Conservation (phyloP, 2,888 invertebrate species). For the Hedya salicella region DNA sequence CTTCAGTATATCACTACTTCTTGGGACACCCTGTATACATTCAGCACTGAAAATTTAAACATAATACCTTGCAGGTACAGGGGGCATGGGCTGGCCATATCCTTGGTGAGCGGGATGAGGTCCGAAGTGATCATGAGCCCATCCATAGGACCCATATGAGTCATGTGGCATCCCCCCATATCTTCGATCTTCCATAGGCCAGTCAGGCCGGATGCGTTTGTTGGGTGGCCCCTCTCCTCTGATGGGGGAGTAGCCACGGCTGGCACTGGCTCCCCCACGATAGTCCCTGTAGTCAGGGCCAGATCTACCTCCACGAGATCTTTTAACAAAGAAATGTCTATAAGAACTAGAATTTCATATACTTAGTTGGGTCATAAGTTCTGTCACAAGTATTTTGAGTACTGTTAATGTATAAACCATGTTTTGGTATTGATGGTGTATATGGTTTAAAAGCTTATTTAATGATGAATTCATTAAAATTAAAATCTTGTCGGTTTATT, state of each 20-base stretch:
- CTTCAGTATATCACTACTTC: no score
- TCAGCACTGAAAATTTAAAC: not conserved
- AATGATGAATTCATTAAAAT: no score
- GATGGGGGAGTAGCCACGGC: slow-evolving; percentile 90
- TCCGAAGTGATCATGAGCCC: slow-evolving; percentile 82
- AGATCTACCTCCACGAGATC: slow-evolving; percentile 87
- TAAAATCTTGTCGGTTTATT: no score
- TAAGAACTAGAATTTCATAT: not conserved
- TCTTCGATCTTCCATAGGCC: slow-evolving; percentile 85
- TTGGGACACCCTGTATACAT: no score
- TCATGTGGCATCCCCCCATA: slow-evolving; percentile 83
- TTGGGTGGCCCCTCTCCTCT: slow-evolving; percentile 91
- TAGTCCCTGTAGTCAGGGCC: slow-evolving; percentile 92
- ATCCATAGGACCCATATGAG: slow-evolving; percentile 83
- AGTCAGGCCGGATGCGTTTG: slow-evolving; percentile 90
- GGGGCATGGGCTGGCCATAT: slow-evolving; percentile 85
- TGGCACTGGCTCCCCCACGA: slow-evolving; percentile 88
- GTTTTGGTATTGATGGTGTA: no score
- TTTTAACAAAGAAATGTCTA: slow-evolving; percentile 51
- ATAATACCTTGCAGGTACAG: slow-evolving; percentile 76
- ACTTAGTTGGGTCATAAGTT: no score
- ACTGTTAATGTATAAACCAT: not conserved
- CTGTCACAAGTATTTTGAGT: no score
- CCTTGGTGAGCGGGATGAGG: slow-evolving; percentile 86
- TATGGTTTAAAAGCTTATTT: no score